Evolutionary conservation across 2,797 vertebrate genomes (phyloP).

Genomic region (Coranthus polyacanthus): DNA sequence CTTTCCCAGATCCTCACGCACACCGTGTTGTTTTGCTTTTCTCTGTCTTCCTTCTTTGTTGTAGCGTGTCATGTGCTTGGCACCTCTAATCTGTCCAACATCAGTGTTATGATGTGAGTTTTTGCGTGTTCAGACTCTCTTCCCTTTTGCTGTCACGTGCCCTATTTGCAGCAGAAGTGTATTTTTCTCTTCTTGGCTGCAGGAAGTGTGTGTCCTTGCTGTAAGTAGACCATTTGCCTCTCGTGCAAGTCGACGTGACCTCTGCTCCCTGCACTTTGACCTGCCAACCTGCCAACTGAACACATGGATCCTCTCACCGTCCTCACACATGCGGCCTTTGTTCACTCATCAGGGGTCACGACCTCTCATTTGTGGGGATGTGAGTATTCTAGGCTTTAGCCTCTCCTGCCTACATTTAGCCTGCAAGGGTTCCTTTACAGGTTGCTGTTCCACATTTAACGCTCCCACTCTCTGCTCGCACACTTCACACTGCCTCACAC

Average conservation of each 20-base stretch:
- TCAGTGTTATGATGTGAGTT: slow-evolving; percentile 17
- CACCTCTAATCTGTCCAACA: slow-evolving; percentile 32
- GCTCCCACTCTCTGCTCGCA: slow-evolving; percentile 11
- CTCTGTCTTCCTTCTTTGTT: slow-evolving; percentile 35
- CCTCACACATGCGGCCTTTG: slow-evolving; percentile 32
- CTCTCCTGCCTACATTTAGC: slow-evolving; percentile 23
- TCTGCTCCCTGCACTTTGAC: slow-evolving; percentile 39
- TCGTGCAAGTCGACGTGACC: slow-evolving; percentile 22
- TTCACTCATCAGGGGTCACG: slow-evolving; percentile 44
- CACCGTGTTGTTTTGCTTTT: slow-evolving; percentile 36
- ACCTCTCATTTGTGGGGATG: slow-evolving; percentile 35
- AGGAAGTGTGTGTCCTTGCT: slow-evolving; percentile 36
- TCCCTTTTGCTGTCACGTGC: slow-evolving; percentile 15
- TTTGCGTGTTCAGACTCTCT: background rate
- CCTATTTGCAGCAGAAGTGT: background rate
- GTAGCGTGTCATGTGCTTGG: slow-evolving; percentile 39
- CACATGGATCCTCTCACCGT: slow-evolving; percentile 26
- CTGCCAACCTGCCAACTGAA: slow-evolving; percentile 26
- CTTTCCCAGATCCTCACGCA: slow-evolving; percentile 48
- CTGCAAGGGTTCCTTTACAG: slow-evolving; percentile 23
- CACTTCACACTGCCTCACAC: slow-evolving; percentile 14
- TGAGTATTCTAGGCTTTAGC: slow-evolving; percentile 3
- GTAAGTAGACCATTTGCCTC: slow-evolving; percentile 29
- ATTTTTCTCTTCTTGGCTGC: slow-evolving; percentile 12
- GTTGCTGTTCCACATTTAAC: slow-evolving; percentile 38